phyloP scores from a whole-genome alignment of 2,888 invertebrate species.

The Creontiades dilutus region DNA sequence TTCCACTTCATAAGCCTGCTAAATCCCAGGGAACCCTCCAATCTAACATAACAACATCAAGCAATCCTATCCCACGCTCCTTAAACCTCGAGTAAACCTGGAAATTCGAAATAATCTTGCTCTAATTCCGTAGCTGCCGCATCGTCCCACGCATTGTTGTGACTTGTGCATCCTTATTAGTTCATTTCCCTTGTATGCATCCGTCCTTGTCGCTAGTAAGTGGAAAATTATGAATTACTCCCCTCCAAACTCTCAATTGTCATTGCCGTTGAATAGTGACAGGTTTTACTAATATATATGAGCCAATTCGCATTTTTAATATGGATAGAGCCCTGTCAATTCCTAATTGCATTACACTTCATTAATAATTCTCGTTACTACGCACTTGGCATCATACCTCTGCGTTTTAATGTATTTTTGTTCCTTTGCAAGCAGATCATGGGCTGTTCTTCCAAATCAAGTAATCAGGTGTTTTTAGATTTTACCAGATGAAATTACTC shows the following conservation, averaged over 20 bases:
- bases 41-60: neutral
- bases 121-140: conserved; percentile 3
- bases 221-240: conserved; percentile 6
- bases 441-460: no score
- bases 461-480: no score
- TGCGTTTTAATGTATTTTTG: no score
- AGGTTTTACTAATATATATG: no score
- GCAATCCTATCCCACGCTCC: neutral
- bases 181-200: conserved; percentile 6
- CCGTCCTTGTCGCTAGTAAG: neutral
- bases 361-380: no score
- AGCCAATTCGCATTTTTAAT: no score
- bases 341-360: no score
- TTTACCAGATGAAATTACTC: no score
- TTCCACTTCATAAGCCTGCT: no score
- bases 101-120: neutral
- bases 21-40: neutral
- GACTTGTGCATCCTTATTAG: neutral
- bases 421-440: no score
- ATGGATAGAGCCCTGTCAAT: no score
- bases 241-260: neutral
- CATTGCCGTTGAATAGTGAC: neutral
- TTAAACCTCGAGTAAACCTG: neutral
- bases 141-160: conserved; percentile 13
- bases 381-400: no score